A percentile compares a stretch with the other conserved stretches of the same genome.
Evolutionary conservation across 2,888 invertebrate genomes (phyloP).

Genomic region (Aspidiotus rigidus): DNA sequence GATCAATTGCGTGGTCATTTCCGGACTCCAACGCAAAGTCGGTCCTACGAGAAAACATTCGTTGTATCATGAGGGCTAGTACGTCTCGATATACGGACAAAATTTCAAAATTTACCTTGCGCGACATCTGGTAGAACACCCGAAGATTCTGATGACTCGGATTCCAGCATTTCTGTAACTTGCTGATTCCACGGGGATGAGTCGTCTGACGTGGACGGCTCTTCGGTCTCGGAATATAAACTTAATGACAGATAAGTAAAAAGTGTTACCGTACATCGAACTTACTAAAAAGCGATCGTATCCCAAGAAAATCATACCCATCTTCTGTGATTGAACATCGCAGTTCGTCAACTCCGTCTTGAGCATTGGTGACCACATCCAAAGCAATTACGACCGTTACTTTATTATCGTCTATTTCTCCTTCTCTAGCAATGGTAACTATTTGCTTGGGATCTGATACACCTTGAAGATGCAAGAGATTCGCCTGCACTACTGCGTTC

Average conservation of each 20-base stretch:
- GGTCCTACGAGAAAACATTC: constrained; percentile 29
- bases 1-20: constrained; percentile 35
- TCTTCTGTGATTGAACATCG: constrained; percentile 31
- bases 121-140: not conserved
- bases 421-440: constrained; percentile 13
- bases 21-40: constrained; percentile 35
- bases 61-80: not conserved
- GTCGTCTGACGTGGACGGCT: not conserved
- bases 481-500: constrained; percentile 22
- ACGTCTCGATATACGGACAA: not conserved
- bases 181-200: constrained; percentile 17
- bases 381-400: constrained; percentile 7
- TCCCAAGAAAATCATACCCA: constrained; percentile 16
- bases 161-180: not conserved
- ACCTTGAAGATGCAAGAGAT: constrained; percentile 8
- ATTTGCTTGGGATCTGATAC: constrained; percentile 14
- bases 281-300: not conserved
- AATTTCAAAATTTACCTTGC: constrained; percentile 6
- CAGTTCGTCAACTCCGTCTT: constrained; percentile 35
- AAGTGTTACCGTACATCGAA: not conserved
- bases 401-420: constrained; percentile 11
- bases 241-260: not conserved
- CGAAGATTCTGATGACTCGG: not conserved
- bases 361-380: constrained; percentile 19
- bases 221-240: constrained; percentile 7